Conservation (phyloP, 2,888 invertebrate species). For the Rotaria sp. region DNA sequence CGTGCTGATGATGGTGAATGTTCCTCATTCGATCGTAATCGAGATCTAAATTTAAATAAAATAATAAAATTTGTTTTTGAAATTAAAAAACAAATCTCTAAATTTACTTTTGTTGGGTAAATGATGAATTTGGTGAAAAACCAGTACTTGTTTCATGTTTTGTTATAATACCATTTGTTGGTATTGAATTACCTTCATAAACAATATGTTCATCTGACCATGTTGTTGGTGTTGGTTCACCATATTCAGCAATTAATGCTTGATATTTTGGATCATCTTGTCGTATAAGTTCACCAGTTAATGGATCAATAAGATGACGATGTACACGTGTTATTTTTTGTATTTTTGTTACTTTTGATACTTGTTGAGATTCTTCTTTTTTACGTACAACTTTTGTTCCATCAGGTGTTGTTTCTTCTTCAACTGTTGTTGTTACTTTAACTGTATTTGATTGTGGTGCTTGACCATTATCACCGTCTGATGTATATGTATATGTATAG, state of each 20-base stretch:
- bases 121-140: not conserved
- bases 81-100: not conserved
- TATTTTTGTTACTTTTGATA: slow-evolving; percentile 40
- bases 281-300: slow-evolving; percentile 37
- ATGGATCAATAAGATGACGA: slow-evolving; percentile 34
- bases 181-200: not conserved
- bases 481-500: slow-evolving; percentile 37
- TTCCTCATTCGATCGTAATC: not conserved
- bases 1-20: not conserved
- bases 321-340: slow-evolving; percentile 35
- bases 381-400: slow-evolving; percentile 40
- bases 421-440: slow-evolving; percentile 40
- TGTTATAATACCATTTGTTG: not conserved
- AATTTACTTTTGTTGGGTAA: slow-evolving; percentile 15
- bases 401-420: slow-evolving; percentile 39
- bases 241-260: not conserved
- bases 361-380: slow-evolving; percentile 40
- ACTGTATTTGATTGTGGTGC: slow-evolving; percentile 38
- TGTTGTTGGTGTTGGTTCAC: slow-evolving; percentile 28
- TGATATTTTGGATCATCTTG: slow-evolving; percentile 33
- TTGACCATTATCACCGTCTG: slow-evolving; percentile 33
- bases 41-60: not conserved
- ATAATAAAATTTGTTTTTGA: not conserved
- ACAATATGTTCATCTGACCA: slow-evolving; percentile 26
- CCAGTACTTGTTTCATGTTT: not conserved